phyloP scores from a whole-genome alignment of 2,113 vertebrate genomes.

The Campylomormyrus numenius region DNA sequence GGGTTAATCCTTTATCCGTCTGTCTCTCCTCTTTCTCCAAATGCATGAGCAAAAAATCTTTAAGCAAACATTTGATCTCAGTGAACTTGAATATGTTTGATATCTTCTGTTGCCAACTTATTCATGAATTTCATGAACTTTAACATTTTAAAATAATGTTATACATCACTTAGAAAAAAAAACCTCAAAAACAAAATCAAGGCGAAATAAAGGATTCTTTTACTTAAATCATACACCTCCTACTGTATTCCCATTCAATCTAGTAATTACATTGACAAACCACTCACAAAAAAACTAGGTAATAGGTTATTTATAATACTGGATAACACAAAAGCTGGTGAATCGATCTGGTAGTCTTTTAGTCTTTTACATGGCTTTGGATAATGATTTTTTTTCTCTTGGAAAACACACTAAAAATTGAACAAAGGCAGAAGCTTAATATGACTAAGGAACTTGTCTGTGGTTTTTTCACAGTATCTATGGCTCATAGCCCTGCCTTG shows the following conservation, averaged over 20 bases:
- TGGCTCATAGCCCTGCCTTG: not conserved
- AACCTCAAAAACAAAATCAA: not conserved
- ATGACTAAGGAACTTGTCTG: not conserved
- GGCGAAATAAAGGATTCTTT: not conserved
- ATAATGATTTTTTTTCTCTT: not conserved
- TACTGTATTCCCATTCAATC: not conserved
- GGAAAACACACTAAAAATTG: not conserved
- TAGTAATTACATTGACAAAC: not conserved
- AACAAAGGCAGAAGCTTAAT: not conserved
- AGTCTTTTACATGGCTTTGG: not conserved
- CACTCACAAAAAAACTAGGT: not conserved
- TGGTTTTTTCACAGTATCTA: not conserved
- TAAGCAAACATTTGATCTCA: not conserved
- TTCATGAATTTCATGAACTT: not conserved
- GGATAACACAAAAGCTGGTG: not conserved
- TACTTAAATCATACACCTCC: not conserved
- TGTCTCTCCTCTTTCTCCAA: not conserved
- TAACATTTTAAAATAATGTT: not conserved
- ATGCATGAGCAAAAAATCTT: not conserved
- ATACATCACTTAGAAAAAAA: not conserved
- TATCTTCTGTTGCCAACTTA: not conserved
- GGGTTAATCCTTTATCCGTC: not conserved
- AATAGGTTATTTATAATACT: not conserved
- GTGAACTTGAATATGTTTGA: not conserved
- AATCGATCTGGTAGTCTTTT: not conserved